Percentiles rank a stretch among this genome's conserved stretches.
These are phyloP conservation scores for Megathymus violae DNA, from an alignment of 1,140 invertebrate species.

Conservation along the genomic window DNA sequence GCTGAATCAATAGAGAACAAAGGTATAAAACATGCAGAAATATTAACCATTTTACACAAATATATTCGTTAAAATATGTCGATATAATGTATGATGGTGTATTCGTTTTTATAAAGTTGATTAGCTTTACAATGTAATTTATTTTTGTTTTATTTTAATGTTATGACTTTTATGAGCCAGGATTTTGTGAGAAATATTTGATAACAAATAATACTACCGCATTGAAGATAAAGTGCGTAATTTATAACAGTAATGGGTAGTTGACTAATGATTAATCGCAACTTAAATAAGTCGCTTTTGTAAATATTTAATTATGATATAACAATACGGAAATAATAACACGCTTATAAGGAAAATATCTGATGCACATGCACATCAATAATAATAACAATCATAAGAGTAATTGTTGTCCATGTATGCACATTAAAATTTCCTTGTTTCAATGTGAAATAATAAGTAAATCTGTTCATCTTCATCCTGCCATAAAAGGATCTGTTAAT, in stretches of 20 bases:
- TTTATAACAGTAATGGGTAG: conserved; percentile 1
- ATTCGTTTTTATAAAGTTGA: conserved; percentile 10
- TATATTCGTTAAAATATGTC: conserved; percentile 7
- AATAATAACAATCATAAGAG: no score
- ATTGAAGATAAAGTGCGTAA: not conserved
- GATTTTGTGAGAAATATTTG: not conserved
- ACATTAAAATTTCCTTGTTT: no score
- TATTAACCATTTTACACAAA: not conserved
- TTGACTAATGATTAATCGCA: not conserved
- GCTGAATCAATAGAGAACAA: not conserved
- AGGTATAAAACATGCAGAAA: not conserved
- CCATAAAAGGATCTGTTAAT: no score
- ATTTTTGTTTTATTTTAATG: conserved; percentile 22
- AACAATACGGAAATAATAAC: no score
- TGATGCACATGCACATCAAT: no score
- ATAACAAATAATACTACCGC: not conserved
- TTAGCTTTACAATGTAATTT: conserved; percentile 23
- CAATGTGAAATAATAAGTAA: no score
- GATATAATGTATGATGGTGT: not conserved
- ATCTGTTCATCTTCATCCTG: no score
- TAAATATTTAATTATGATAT: not conserved
- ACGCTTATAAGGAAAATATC: no score
- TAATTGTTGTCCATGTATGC: no score
- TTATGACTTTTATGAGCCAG: conserved; percentile 7
- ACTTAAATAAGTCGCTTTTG: not conserved